phyloP scores from a whole-genome alignment of 2,113 vertebrate genomes.

The Trichomycterus rosablanca region DNA sequence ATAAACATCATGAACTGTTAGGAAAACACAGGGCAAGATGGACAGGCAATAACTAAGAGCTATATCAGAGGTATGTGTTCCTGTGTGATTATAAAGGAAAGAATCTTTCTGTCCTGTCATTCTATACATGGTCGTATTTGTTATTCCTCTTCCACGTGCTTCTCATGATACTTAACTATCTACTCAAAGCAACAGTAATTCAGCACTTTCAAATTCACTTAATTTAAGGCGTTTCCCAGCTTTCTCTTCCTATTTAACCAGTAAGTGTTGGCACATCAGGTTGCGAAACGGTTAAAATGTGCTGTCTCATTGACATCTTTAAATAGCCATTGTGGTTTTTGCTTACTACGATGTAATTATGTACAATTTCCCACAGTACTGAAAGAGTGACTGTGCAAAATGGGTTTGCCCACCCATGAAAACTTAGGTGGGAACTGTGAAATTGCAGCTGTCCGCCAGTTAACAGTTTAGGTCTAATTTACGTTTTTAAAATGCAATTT shows the following conservation, averaged over 20 bases:
- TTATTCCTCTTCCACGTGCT: not conserved
- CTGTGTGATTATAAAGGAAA: not conserved
- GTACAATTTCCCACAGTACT: slow-evolving; percentile 16
- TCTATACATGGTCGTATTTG: not conserved
- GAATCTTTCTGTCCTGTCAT: not conserved
- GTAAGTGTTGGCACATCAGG: no score
- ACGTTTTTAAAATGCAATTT: no score
- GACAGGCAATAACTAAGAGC: slow-evolving; percentile 36
- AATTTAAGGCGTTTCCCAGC: slow-evolving; percentile 4
- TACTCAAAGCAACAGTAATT: not conserved
- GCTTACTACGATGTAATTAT: slow-evolving; percentile 15
- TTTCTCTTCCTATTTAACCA: slow-evolving; percentile 43
- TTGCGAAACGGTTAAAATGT: slow-evolving; percentile 18
- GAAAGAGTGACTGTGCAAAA: slow-evolving; percentile 26
- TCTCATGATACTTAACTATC: not conserved
- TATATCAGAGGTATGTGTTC: slow-evolving; percentile 38
- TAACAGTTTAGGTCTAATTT: no score
- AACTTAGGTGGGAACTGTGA: no score
- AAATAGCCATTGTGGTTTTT: not conserved
- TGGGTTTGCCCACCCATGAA: no score
- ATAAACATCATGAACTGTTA: slow-evolving; percentile 36
- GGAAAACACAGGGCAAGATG: slow-evolving; percentile 33
- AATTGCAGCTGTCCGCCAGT: no score
- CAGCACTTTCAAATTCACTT: slow-evolving; percentile 7
- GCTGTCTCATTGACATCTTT: slow-evolving; percentile 15